A percentile compares a stretch with the other conserved stretches of the same genome.
Conservation (phyloP, 2,113 vertebrate genomes). For the Lates calcarifer region DNA sequence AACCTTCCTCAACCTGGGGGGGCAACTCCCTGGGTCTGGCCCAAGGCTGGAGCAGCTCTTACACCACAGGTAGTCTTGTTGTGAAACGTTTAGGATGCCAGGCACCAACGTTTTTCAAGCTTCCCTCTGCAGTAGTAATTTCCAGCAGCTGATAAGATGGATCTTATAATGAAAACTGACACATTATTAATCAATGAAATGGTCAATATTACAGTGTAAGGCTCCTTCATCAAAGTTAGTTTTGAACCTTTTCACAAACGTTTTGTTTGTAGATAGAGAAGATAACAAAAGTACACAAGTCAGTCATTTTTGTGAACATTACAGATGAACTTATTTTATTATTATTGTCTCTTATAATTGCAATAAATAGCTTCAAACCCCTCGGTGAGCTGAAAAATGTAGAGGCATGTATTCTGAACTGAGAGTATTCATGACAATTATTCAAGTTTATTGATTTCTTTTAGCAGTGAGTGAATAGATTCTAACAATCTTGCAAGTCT, state of each 20-base stretch:
- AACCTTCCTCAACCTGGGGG: conserved; percentile 97
- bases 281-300: background rate
- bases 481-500: no score
- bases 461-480: background rate
- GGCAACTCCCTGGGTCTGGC: conserved; percentile 89
- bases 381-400: background rate
- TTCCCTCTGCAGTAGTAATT: background rate
- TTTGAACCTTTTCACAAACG: background rate
- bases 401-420: no score
- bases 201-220: background rate
- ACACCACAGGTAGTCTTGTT: conserved; percentile 87
- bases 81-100: background rate
- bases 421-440: no score
- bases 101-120: background rate
- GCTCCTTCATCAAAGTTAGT: background rate
- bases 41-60: conserved; percentile 95
- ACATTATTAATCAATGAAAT: background rate
- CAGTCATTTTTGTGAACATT: background rate
- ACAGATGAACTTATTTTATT: background rate
- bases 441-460: background rate
- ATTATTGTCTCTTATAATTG: no score
- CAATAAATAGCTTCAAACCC: background rate
- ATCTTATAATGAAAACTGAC: background rate
- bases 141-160: background rate
- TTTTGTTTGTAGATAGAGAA: background rate